Evolutionary conservation across 2,113 vertebrate species (phyloP).

Genomic region (Ptychochromis oligacanthus): DNA sequence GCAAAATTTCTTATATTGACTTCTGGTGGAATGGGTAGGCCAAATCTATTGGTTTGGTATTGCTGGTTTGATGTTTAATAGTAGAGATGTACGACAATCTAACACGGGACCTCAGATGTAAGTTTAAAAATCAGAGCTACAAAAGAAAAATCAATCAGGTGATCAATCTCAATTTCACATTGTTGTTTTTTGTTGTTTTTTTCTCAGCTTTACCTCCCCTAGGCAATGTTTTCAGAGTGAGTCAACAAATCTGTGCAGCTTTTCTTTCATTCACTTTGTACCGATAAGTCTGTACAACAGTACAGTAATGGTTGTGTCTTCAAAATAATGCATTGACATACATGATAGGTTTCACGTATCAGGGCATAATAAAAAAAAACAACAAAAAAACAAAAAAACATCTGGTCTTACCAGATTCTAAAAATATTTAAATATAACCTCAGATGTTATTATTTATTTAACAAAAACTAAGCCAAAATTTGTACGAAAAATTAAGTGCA

Average conservation of each 20-base stretch:
- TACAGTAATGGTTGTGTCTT: neutral
- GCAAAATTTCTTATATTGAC: constrained; percentile 71
- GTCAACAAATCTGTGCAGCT: constrained; percentile 50
- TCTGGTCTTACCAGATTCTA: neutral
- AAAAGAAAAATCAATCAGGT: constrained; percentile 75
- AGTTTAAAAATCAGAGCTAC: constrained; percentile 61
- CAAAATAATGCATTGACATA: neutral
- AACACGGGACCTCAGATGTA: constrained; percentile 48
- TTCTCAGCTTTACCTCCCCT: constrained; percentile 32
- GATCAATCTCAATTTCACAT: constrained; percentile 82
- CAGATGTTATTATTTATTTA: neutral
- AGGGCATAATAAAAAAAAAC: neutral
- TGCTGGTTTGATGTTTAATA: constrained; percentile 71
- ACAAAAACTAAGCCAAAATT: neutral
- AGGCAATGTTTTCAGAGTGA: constrained; percentile 65
- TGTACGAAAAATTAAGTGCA: neutral
- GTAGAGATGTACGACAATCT: constrained; percentile 64
- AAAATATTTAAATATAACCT: neutral
- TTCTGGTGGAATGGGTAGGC: constrained; percentile 49
- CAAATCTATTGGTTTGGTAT: constrained; percentile 56
- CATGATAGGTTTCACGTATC: neutral
- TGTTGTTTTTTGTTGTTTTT: constrained; percentile 47
- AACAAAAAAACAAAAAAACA: neutral
- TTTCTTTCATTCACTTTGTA: constrained; percentile 22
- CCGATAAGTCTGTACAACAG: neutral